Evolutionary conservation across 2,888 invertebrate genomes (phyloP).

Genomic region (Callyntrura guangdongensis): DNA sequence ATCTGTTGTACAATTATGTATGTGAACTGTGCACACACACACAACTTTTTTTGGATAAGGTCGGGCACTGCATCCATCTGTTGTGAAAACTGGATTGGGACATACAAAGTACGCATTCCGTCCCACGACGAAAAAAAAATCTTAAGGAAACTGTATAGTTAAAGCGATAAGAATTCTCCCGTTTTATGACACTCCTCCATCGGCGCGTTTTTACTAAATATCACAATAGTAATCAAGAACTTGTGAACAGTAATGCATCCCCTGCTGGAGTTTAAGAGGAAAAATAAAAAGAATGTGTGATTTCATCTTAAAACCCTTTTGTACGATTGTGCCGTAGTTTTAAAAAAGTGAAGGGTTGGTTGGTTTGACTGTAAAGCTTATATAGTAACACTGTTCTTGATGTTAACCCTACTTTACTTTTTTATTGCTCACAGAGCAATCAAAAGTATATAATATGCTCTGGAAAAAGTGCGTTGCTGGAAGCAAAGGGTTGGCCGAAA

Average conservation of each 20-base stretch:
- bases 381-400: conserved; percentile 9
- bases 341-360: conserved; percentile 47
- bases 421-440: conserved; percentile 23
- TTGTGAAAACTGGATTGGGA: conserved; percentile 62
- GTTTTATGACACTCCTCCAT: conserved; percentile 69
- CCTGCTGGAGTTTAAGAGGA: conserved; percentile 27
- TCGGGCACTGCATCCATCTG: conserved; percentile 73
- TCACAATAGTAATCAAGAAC: conserved; percentile 45
- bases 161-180: conserved; percentile 55
- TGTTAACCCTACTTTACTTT: neutral
- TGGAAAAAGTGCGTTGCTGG: conserved; percentile 28
- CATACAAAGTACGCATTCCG: neutral
- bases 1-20: conserved; percentile 67
- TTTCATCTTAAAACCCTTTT: conserved; percentile 59
- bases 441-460: conserved; percentile 34
- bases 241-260: conserved; percentile 59
- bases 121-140: no score
- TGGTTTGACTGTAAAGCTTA: neutral
- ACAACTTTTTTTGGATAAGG: conserved; percentile 73
- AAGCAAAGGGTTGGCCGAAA: conserved; percentile 28
- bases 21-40: conserved; percentile 55
- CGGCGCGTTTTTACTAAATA: conserved; percentile 26
- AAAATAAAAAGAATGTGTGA: conserved; percentile 59
- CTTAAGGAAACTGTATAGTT: neutral
- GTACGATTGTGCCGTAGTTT: neutral